Evolutionary conservation across 2,888 invertebrate species (phyloP), one percentile per base, ranked within the genome.

Genomic region (Tenthredo distinguenda): DNA sequence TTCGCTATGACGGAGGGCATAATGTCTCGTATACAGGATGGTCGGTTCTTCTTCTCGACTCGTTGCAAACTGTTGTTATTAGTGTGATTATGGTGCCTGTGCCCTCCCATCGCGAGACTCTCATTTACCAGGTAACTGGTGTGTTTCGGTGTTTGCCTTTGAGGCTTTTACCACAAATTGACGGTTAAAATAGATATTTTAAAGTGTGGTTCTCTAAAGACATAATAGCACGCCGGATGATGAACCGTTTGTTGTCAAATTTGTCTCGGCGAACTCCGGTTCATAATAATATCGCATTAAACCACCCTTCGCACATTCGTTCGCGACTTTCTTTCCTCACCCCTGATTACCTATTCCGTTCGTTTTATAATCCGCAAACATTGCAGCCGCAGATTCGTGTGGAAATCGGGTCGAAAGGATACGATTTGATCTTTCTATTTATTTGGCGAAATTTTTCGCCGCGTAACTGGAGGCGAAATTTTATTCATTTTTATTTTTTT

Each of bases 11-110:
- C n/a, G 26, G 43, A 47, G 40, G 58, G 26, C 50, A 68, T 83
- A 31, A 37, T 21, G 68, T 47, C 43, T 68, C 21, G 12, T 40
- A 34, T 34, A 34, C 68, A 18, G 18, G 31, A 34, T 68, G 18
- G 31, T 68, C 68, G 68, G 31, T 68, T 68, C 68, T 68, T 68
- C 68, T 58, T 31, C 26, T 83, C 83, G 71, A 83, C 81, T 81
- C 83, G 83, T 83, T 83, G 83, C 43, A 65, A 43, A 83, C 43
- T 43, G 47, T 88, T 87, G 87, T 87, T 86, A 88, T 88, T 88
- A 88, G 88, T 88, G 88, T 88, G 88, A 88, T 88, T 88, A 87
- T 87, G 86, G 87, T 86, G 85, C 87, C 87, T 84, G 83, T 82
- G 68, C 74, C 86, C 86, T 86, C 87, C 87, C 86, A 88, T 88